Base-by-base conservation (phyloP, 2,113 vertebrate genomes). In the Lagopus muta region DNA sequence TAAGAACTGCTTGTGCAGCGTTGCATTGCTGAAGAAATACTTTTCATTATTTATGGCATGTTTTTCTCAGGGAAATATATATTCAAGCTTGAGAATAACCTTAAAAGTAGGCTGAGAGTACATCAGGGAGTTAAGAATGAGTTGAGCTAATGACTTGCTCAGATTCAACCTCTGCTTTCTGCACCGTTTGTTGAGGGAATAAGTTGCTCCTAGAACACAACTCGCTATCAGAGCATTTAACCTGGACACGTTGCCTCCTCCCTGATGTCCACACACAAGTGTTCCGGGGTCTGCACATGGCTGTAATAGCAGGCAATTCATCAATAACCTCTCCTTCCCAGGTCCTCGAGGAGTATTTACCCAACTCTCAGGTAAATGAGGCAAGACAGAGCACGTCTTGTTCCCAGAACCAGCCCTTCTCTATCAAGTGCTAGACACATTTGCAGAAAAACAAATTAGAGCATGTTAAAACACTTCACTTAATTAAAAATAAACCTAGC, bases 1-100 rank as follows among this genome's bases (percentile, higher is more conserved):
- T 55, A n/a, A 78, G 65, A 81, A 78, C 40, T 70, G 55, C n/a
- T 34, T 57, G 38, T 74, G 80, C 73, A 88, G 27, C 32, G 58
- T 22, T 82, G 60, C 24, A 82, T 52, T 40, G 57, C n/a, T 86
- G 43, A 66, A 74, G 40, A 79, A 81, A 67, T 13, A 57, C 48
- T 93, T 92, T 54, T 88, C 67, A 91, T 97, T 95, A 94, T 94
- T 97, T 93, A 92, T 86, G 45, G 61, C 75, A 54, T 86, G 21
- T 79, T 93, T 95, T 95, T 93, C 52, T 38, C 88, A 60, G 67
- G 60, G 72, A 92, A 88, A 90, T 70, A 52, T 15, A 78, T 87
- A 87, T 73, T 75, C 78, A 86, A 48, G 64, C 42, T 89, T 70
- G 65, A 76, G 36, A 36, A 38, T 71, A 92, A 88, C 76, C 73